A percentile compares a stretch with the other conserved stretches of the same genome.
Evolutionary conservation across 1,140 invertebrate species (phyloP).

Genomic region (Ceratitis capitata): DNA sequence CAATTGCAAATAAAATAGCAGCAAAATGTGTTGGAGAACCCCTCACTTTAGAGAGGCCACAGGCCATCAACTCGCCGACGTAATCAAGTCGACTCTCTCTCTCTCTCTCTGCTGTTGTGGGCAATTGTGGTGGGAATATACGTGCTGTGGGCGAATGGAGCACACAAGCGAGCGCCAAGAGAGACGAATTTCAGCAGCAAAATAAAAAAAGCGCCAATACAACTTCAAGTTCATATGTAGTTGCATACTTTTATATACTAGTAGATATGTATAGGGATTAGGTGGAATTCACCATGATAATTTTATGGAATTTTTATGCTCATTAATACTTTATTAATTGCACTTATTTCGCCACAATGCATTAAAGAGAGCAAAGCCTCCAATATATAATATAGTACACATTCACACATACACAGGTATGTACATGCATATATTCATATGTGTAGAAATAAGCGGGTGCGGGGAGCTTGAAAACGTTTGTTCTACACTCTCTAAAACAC

Average conservation of each 20-base stretch:
- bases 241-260: background rate
- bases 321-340: too few species aligned
- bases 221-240: background rate
- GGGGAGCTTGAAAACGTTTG: too few species aligned
- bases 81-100: background rate
- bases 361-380: background rate
- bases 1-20: background rate
- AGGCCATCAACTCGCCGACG: background rate
- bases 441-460: too few species aligned
- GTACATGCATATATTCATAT: background rate
- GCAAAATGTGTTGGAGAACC: background rate
- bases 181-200: background rate
- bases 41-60: background rate
- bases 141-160: background rate
- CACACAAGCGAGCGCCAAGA: background rate
- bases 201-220: background rate
- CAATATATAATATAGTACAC: background rate
- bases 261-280: too few species aligned
- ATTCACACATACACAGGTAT: background rate
- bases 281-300: background rate
- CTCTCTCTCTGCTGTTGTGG: background rate
- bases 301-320: background rate
- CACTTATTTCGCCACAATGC: too few species aligned
- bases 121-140: background rate
- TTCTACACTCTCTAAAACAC: background rate